These are phyloP conservation scores for Lemur catta DNA, from an alignment of 2,797 vertebrate genomes.

Conservation along the genomic window DNA sequence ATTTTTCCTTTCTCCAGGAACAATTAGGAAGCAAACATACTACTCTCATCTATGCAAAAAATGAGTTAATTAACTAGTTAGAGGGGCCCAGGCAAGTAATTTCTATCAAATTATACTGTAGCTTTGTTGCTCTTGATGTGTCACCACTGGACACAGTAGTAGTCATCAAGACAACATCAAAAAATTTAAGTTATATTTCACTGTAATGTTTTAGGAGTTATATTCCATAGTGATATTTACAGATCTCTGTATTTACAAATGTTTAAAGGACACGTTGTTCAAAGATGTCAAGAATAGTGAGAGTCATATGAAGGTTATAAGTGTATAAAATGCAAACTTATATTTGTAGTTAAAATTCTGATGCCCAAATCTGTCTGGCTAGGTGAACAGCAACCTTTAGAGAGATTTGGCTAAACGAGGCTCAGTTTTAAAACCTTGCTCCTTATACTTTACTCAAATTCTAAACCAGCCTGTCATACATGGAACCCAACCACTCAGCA, in stretches of 20 bases:
- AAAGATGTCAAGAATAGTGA: slow-evolving; percentile 12
- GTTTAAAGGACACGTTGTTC: neutral
- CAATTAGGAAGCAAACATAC: neutral
- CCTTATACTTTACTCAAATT: neutral
- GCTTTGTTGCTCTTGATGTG: neutral
- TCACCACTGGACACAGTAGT: neutral
- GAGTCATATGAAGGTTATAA: neutral
- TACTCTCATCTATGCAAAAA: neutral
- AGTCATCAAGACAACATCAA: neutral
- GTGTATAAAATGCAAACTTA: neutral
- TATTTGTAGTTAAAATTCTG: slow-evolving; percentile 16
- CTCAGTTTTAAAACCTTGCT: neutral
- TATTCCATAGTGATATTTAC: neutral
- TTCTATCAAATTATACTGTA: neutral
- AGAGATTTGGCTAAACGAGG: neutral
- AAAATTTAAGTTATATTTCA: neutral
- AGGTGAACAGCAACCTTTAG: neutral
- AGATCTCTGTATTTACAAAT: slow-evolving; percentile 11
- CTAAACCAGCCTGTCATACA: neutral
- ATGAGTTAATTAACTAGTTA: neutral
- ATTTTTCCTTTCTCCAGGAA: neutral
- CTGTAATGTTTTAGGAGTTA: neutral
- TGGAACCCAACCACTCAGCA: neutral
- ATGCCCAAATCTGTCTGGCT: neutral
- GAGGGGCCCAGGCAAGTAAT: neutral